phyloP scores from a whole-genome alignment of 2,797 vertebrate genomes.

The Dendrocincla fuliginosa region DNA sequence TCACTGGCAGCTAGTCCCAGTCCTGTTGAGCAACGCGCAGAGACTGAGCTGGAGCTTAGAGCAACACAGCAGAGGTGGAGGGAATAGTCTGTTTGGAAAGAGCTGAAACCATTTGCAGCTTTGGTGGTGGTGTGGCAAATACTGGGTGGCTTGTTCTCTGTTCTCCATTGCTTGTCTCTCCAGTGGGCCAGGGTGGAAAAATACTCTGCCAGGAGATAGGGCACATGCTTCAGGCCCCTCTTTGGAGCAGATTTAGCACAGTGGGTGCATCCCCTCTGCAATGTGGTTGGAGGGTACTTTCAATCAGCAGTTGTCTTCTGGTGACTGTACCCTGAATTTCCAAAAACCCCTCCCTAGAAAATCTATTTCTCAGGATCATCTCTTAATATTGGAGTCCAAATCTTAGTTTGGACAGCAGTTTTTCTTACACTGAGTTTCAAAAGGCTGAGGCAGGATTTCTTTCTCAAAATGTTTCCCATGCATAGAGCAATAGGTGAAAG shows the following conservation, averaged over 20 bases:
- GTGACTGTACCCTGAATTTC: neutral
- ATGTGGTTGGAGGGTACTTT: neutral
- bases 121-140: neutral
- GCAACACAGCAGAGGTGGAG: neutral
- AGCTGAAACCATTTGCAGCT: neutral
- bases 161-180: neutral
- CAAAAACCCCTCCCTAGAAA: neutral
- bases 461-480: neutral
- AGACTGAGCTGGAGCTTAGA: neutral
- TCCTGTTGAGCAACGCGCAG: neutral
- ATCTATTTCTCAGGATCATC: fast-evolving
- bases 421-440: neutral
- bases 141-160: neutral
- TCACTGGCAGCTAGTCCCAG: neutral
- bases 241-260: neutral
- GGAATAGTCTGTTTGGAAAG: neutral
- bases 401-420: neutral
- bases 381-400: neutral
- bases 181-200: neutral
- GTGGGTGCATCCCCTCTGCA: fast-evolving
- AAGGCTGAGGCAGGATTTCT: neutral
- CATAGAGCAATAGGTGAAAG: neutral
- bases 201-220: neutral
- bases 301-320: neutral
- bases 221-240: fast-evolving